A percentile compares a stretch with the other conserved stretches of the same genome.
Conservation (phyloP, 2,888 invertebrate genomes). For the Eupsilia transversa region DNA sequence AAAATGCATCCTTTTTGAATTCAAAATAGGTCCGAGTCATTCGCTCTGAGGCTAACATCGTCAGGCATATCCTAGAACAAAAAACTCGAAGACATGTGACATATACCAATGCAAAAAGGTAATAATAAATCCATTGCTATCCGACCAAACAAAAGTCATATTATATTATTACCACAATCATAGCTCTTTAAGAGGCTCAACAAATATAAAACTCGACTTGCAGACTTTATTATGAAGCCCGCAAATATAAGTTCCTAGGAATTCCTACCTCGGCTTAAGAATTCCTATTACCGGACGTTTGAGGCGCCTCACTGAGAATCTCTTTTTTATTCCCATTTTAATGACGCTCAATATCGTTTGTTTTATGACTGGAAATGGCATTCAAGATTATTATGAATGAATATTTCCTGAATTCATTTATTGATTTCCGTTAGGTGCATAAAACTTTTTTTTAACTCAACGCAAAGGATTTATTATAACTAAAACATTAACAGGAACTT, state of each 20-base stretch:
- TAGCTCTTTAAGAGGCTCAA: conserved; percentile 2
- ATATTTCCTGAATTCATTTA: conserved; percentile 12
- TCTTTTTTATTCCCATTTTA: conserved; percentile 52
- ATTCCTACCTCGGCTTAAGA: conserved; percentile 52
- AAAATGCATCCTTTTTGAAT: no score
- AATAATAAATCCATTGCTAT: background rate
- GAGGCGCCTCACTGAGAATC: conserved; percentile 32
- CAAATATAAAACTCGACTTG: conserved; percentile 34
- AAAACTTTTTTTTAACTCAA: background rate
- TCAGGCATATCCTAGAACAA: no score
- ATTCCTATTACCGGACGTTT: conserved; percentile 53
- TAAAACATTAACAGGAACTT: no score
- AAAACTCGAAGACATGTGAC: no score
- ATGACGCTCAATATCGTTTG: conserved; percentile 48
- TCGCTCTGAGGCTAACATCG: no score
- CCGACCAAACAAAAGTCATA: background rate
- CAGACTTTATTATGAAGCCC: conserved; percentile 40
- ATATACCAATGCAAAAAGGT: no score
- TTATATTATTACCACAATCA: background rate
- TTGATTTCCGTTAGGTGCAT: conserved; percentile 12
- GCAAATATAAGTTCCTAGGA: conserved; percentile 51
- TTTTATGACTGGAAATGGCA: conserved; percentile 16
- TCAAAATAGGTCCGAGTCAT: no score
- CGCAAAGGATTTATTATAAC: no score
- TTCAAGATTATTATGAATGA: conserved; percentile 9